Evolutionary conservation across 1,140 invertebrate genomes (phyloP).

Genomic region (Drosophila setifemur): DNA sequence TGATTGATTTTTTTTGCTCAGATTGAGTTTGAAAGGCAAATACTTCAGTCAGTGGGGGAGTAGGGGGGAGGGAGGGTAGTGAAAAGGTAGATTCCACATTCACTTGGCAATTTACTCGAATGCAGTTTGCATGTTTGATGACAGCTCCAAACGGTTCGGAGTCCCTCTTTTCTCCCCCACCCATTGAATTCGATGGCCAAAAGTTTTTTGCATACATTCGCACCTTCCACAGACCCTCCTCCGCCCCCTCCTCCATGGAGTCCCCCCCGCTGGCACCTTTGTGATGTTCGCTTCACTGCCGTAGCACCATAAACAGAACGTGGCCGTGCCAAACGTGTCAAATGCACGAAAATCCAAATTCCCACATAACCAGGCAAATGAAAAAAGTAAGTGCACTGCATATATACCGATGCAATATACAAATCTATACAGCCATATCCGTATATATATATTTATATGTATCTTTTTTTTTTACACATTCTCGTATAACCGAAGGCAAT

Average conservation of each 20-base stretch:
- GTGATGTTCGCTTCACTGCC: slow-evolving; percentile 12
- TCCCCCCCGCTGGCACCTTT: background rate
- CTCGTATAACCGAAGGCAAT: background rate
- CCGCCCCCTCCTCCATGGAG: background rate
- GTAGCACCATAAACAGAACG: slow-evolving; percentile 41
- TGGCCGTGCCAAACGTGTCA: slow-evolving; percentile 60
- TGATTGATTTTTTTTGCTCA: slow-evolving; percentile 27
- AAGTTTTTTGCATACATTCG: slow-evolving; percentile 19
- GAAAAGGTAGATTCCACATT: slow-evolving; percentile 10
- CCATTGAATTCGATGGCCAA: slow-evolving; percentile 7
- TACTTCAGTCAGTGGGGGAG: slow-evolving; percentile 11
- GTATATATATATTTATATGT: slow-evolving; percentile 5
- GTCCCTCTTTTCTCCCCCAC: background rate
- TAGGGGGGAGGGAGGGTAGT: background rate
- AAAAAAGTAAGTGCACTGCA: slow-evolving; percentile 18
- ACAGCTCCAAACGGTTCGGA: slow-evolving; percentile 33
- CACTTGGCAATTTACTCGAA: slow-evolving; percentile 48
- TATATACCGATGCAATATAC: slow-evolving; percentile 12
- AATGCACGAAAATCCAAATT: slow-evolving; percentile 66
- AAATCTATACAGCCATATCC: slow-evolving; percentile 5
- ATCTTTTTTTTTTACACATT: background rate
- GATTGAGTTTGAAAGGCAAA: slow-evolving; percentile 37
- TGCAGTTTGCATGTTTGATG: slow-evolving; percentile 58
- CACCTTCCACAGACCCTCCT: background rate
- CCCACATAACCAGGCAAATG: slow-evolving; percentile 23